Evolutionary conservation across 2,888 invertebrate genomes (phyloP).

Genomic region (Eupithecia abbreviata): DNA sequence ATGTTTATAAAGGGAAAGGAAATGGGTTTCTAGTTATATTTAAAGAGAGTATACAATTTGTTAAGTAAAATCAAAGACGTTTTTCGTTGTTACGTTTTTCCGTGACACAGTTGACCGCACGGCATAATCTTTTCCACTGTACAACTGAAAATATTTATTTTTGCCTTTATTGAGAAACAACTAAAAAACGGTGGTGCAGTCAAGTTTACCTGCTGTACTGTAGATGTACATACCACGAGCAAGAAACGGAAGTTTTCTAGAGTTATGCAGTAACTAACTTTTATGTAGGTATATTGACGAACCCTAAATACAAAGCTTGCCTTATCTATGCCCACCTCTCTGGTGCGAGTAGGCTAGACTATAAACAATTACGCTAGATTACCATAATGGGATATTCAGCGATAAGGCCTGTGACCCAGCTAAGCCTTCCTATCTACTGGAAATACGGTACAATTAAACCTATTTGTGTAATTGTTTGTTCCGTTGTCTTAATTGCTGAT

Average conservation of each 20-base stretch:
- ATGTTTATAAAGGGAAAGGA: not conserved
- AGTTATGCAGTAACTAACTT: not conserved
- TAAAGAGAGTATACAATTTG: not conserved
- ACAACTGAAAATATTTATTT: not conserved
- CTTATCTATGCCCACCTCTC: conserved; percentile 39
- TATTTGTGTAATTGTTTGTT: conserved; percentile 38
- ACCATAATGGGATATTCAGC: conserved; percentile 53
- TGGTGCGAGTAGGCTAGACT: conserved; percentile 43
- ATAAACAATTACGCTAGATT: conserved; percentile 60
- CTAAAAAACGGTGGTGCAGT: not conserved
- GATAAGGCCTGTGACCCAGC: conserved; percentile 46
- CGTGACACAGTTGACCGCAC: not conserved
- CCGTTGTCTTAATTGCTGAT: conserved; percentile 32
- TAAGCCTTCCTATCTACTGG: conserved; percentile 29
- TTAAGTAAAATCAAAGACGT: too few relatives aligned
- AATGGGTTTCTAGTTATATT: not conserved
- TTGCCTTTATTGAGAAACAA: too few relatives aligned
- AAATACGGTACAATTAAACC: conserved; percentile 33
- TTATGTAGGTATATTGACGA: not conserved
- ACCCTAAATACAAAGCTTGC: not conserved
- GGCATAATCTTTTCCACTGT: not conserved
- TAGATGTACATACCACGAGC: not conserved
- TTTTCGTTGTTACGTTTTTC: too few relatives aligned
- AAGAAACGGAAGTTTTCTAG: not conserved
- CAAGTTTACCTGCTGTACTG: not conserved